Evolutionary conservation across 2,888 invertebrate genomes (phyloP).

Genomic region (Harpagoxenus sublaevis): DNA sequence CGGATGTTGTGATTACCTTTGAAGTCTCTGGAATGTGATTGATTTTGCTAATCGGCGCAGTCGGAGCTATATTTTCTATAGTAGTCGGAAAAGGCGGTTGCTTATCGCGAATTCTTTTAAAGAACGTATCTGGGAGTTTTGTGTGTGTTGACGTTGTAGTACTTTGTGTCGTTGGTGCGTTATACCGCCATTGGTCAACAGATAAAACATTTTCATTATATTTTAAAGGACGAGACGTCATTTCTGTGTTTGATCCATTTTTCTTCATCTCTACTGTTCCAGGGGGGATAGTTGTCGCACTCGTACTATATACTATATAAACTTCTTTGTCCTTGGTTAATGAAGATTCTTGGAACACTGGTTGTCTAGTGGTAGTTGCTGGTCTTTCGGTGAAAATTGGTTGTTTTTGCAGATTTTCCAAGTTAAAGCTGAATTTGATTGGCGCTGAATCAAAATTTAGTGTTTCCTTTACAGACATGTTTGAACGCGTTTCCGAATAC

Average conservation of each 20-base stretch:
- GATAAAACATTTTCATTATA: conserved; percentile 75
- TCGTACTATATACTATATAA: conserved; percentile 65
- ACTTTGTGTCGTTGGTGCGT: conserved; percentile 78
- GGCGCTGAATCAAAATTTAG: conserved; percentile 73
- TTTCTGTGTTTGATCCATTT: conserved; percentile 61
- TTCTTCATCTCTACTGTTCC: conserved; percentile 13
- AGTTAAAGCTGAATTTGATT: conserved; percentile 80
- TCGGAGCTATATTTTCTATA: conserved; percentile 10
- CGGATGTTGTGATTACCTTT: neutral
- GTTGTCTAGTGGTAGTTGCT: conserved; percentile 41
- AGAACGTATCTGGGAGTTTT: neutral
- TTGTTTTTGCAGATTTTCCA: conserved; percentile 73
- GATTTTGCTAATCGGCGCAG: neutral
- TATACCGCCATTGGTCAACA: conserved; percentile 85
- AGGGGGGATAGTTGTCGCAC: conserved; percentile 32
- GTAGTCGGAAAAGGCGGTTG: conserved; percentile 51
- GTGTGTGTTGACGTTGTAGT: conserved; percentile 50
- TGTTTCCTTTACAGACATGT: conserved; percentile 61
- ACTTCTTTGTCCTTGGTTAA: conserved; percentile 14
- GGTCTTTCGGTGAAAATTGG: neutral
- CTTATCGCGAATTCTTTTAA: conserved; percentile 2
- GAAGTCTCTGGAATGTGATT: neutral
- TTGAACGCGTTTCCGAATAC: conserved; percentile 73
- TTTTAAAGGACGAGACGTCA: conserved; percentile 77
- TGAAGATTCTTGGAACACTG: conserved; percentile 49